Conservation (phyloP, 2,797 vertebrate genomes). For the Arnoldichthys spilopterus region DNA sequence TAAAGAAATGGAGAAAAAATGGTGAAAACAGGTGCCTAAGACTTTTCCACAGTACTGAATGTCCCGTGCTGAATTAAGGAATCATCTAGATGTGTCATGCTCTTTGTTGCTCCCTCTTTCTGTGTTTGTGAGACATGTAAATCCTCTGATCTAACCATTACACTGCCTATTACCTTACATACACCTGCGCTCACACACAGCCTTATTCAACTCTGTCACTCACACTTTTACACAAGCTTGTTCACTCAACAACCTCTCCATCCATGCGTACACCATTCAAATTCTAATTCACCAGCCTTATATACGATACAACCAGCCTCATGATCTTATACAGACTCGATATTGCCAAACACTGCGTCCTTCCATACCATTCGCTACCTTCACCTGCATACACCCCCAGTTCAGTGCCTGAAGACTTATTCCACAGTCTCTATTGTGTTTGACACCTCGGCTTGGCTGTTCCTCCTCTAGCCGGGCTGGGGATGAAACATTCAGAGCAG, state of each 20-base stretch:
- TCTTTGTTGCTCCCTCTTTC: background rate
- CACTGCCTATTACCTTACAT: background rate
- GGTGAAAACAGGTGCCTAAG: too few species aligned
- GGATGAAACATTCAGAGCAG: slow-evolving; percentile 87
- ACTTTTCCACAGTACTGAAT: too few species aligned
- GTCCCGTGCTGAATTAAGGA: background rate
- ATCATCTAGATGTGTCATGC: slow-evolving; percentile 28
- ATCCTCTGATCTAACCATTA: slow-evolving; percentile 3
- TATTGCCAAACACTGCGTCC: background rate
- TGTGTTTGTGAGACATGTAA: slow-evolving; percentile 3
- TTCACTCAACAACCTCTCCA: too few species aligned
- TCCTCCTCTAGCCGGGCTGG: slow-evolving; percentile 68
- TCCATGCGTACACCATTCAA: background rate
- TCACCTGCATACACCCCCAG: slow-evolving; percentile 40
- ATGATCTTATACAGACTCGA: slow-evolving; percentile 45
- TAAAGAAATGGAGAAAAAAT: too few species aligned
- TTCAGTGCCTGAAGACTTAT: slow-evolving; percentile 55
- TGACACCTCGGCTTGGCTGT: slow-evolving; percentile 74
- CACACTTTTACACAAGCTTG: too few species aligned
- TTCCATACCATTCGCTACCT: background rate
- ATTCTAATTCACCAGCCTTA: slow-evolving; percentile 2
- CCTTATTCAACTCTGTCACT: too few species aligned
- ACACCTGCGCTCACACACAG: background rate
- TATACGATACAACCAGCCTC: slow-evolving; percentile 54
- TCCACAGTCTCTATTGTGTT: slow-evolving; percentile 77